Evolutionary conservation across 2,113 vertebrate species (phyloP), one percentile per base, ranked within the genome.

Genomic region (Pygathrix nemaeus): DNA sequence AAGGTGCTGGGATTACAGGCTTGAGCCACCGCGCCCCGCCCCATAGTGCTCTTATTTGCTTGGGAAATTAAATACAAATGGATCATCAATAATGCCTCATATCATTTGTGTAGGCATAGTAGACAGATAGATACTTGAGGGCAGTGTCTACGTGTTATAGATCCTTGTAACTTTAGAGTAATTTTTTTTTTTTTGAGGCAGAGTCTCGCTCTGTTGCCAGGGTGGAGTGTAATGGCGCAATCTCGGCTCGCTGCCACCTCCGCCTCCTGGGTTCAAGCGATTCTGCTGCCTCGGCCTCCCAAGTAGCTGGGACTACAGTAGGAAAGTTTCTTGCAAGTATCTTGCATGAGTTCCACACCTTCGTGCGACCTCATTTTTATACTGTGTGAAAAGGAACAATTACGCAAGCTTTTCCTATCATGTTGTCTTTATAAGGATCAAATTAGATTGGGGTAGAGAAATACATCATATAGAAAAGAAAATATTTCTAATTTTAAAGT

Each of bases 41-140:
- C 52, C 66, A 82, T 48, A 66, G 12, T 18, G 21, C 17, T 76
- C 45, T 93, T 4, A 30, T 9, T 78, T 90, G 45, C 66, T 97
- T 72, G 48, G 43, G 57, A 86, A 87, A 94, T 76, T 84, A 88
- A 83, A 64, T 96, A 43, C 90, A 76, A 85, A 57, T 43, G 32
- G 57, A 59, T 82, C 16, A 72, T 68, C 45, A 68, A 1, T 81
- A 48, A 57, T 73, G 23, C 21, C 21, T 68, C n/a, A 20, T 68
- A 66, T 6, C 70, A 57, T 90, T 55, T 79, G 43, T 38, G 7
- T 68, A 75, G 66, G 18, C 12, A 11, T 43, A 59, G 45, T 32
- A 50, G 20, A 68, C 9, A 32, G 3, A 50, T 12, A 1, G 9
- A 48, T 57, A 32, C 38, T 87, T 87, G 40, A 38, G 43, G 35